Evolutionary conservation across 2,113 vertebrate species (phyloP).

Genomic region (Danionella cerebrum): DNA sequence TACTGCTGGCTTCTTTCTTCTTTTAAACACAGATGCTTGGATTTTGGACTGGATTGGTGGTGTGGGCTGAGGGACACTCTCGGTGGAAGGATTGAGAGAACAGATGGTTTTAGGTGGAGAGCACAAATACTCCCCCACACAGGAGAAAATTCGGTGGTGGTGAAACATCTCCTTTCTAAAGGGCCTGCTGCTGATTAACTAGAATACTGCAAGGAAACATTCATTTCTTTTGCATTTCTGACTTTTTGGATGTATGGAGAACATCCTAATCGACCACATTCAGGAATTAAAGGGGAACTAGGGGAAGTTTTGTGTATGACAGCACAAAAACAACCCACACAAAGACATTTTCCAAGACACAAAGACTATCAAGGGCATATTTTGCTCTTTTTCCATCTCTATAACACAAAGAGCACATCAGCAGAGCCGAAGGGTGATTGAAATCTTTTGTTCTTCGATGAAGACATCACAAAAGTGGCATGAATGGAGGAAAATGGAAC

Average conservation of each 20-base stretch:
- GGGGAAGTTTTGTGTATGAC: not conserved
- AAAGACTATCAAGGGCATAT: conserved; percentile 20
- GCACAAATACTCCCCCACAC: conserved; percentile 39
- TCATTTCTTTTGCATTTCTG: no score
- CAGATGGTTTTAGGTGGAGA: conserved; percentile 44
- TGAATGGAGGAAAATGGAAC: not conserved
- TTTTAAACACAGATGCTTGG: not conserved
- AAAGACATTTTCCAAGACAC: not conserved
- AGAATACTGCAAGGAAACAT: no score
- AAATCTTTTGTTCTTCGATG: conserved; percentile 14
- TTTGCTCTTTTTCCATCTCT: conserved; percentile 31
- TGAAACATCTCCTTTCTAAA: conserved; percentile 37
- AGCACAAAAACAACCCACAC: not conserved
- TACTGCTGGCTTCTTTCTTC: not conserved
- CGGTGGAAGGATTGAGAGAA: conserved; percentile 17
- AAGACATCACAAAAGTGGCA: not conserved
- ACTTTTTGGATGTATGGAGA: not conserved
- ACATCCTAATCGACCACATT: no score
- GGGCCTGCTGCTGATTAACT: no score
- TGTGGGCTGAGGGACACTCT: not conserved
- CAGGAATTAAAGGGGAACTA: not conserved
- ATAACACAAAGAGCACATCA: conserved; percentile 2
- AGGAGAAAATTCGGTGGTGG: conserved; percentile 47
- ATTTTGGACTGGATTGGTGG: not conserved
- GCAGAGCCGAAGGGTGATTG: not conserved